These are phyloP conservation scores for Bubalus kerabau DNA, from an alignment of 2,113 vertebrate species.

Conservation along the genomic window DNA sequence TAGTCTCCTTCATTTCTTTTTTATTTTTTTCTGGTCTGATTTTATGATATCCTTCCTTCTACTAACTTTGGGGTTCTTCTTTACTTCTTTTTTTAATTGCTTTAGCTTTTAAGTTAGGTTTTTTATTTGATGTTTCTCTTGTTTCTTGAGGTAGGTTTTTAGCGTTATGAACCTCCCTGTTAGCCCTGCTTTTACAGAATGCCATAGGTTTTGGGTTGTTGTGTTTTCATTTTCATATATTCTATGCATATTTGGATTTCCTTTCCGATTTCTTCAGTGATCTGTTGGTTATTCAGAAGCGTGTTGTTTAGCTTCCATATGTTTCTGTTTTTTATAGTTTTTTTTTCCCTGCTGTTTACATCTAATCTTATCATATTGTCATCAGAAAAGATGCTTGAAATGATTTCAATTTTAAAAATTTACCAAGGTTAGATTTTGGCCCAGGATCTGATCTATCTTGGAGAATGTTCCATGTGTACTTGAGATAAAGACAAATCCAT, in stretches of 20 bases:
- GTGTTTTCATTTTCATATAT: not conserved
- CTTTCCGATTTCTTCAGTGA: not conserved
- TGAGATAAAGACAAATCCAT: not conserved
- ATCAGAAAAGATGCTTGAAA: not conserved
- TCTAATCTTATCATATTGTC: not conserved
- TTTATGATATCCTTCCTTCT: not conserved
- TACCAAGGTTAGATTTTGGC: not conserved
- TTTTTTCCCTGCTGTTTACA: not conserved
- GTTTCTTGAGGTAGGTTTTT: not conserved
- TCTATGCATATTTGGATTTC: not conserved
- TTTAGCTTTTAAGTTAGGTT: not conserved
- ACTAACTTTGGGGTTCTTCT: not conserved
- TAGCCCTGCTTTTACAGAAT: not conserved
- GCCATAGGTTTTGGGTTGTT: not conserved
- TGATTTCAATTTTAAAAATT: not conserved
- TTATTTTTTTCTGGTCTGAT: not conserved
- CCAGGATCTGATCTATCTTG: not conserved
- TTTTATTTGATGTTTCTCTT: not conserved
- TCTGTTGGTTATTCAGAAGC: not conserved
- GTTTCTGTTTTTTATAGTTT: not conserved
- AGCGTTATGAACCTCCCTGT: not conserved
- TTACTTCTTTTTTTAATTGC: not conserved
- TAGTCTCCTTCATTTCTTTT: not conserved
- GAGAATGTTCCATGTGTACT: not conserved
- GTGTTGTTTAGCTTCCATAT: not conserved